These are phyloP conservation scores for Drosophila littoralis DNA, from an alignment of 1,140 invertebrate genomes.

Conservation along the genomic window DNA sequence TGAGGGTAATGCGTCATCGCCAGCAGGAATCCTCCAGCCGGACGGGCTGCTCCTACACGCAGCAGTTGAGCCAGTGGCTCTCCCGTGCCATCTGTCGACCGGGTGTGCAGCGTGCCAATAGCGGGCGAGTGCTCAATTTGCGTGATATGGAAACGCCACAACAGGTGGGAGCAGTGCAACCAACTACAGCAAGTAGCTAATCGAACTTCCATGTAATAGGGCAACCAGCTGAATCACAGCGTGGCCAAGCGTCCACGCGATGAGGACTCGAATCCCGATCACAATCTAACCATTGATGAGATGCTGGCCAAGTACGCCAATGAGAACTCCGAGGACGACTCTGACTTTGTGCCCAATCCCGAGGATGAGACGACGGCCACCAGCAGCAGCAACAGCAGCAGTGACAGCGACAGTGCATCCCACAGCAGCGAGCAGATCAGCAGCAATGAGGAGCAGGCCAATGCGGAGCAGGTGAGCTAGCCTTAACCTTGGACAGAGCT, in stretches of 20 bases:
- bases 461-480: constrained; percentile 29
- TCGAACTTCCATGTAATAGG: constrained; percentile 2
- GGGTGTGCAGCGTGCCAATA: constrained; percentile 50
- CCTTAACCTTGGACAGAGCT: too few species aligned
- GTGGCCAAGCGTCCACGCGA: constrained; percentile 59
- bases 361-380: constrained; percentile 40
- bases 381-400: constrained; percentile 31
- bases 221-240: constrained; percentile 12
- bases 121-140: constrained; percentile 30
- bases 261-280: constrained; percentile 47
- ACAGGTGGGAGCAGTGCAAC: constrained; percentile 31
- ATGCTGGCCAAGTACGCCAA: constrained; percentile 75
- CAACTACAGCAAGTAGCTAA: not conserved
- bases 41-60: constrained; percentile 28
- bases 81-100: constrained; percentile 70
- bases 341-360: constrained; percentile 69
- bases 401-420: constrained; percentile 28
- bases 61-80: constrained; percentile 57
- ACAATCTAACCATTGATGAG: constrained; percentile 64
- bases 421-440: constrained; percentile 48
- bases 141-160: constrained; percentile 1
- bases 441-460: constrained; percentile 37
- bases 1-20: constrained; percentile 54
- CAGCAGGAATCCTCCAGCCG: constrained; percentile 40
- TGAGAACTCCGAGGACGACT: constrained; percentile 76